A percentile compares a stretch with the other conserved stretches of the same genome.
These are phyloP conservation scores for Agapetus fuscipes DNA, from an alignment of 2,888 invertebrate genomes.

Conservation along the genomic window DNA sequence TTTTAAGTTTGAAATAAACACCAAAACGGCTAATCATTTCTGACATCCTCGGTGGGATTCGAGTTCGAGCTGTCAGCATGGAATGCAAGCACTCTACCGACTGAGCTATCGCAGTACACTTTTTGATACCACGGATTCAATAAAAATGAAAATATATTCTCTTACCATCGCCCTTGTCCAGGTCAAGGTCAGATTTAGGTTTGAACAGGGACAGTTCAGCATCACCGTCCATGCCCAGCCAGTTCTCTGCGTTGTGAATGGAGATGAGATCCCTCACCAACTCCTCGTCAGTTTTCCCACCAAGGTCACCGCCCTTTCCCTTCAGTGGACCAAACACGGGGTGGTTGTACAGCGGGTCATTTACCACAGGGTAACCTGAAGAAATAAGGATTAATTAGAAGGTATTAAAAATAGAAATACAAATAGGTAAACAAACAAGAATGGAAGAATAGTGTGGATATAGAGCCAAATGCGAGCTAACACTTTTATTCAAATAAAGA, in stretches of 20 bases:
- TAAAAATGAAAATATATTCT: too few species aligned
- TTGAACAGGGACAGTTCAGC: constrained; percentile 73
- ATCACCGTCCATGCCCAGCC: constrained; percentile 86
- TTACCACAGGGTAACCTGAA: constrained; percentile 90
- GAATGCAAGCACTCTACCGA: too few species aligned
- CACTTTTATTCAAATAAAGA: too few species aligned
- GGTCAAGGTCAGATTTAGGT: constrained; percentile 53
- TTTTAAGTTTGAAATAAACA: background rate
- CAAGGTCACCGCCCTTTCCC: constrained; percentile 80
- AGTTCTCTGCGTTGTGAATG: constrained; percentile 90
- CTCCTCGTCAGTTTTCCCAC: constrained; percentile 83
- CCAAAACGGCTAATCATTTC: background rate
- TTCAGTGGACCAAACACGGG: constrained; percentile 90
- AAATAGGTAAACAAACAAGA: too few species aligned
- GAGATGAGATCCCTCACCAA: constrained; percentile 80
- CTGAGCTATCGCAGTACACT: too few species aligned
- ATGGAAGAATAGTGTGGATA: too few species aligned
- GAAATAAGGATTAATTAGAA: too few species aligned
- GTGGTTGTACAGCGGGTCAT: constrained; percentile 96
- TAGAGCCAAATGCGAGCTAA: too few species aligned
- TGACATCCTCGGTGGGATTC: background rate
- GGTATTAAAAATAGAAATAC: too few species aligned
- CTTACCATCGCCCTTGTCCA: constrained; percentile 40
- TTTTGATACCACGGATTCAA: too few species aligned
- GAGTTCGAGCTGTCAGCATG: too few species aligned